A percentile compares a stretch with the other conserved stretches of the same genome.
phyloP scores from a whole-genome alignment of 2,113 vertebrate species.

The Ursus arctos region DNA sequence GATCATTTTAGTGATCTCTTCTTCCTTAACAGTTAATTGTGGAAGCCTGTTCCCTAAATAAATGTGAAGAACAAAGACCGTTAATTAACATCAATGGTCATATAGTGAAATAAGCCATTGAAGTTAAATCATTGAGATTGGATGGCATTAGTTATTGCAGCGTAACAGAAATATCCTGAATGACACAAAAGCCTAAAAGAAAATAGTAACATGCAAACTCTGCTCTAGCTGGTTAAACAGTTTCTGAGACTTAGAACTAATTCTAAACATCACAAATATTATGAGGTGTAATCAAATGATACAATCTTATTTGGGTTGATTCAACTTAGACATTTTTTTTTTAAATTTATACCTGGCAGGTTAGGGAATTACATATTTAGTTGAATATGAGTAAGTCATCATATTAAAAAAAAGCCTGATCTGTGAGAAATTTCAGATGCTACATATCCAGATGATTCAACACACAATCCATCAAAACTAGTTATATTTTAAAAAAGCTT shows the following conservation, averaged over 20 bases:
- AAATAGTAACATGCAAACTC: neutral
- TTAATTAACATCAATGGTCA: neutral
- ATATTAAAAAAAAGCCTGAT: neutral
- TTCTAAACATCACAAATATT: neutral
- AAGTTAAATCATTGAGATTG: neutral
- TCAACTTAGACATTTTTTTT: neutral
- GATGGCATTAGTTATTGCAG: neutral
- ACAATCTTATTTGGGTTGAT: neutral
- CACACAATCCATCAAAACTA: neutral
- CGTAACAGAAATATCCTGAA: neutral
- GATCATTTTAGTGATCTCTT: neutral
- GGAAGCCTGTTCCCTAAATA: neutral
- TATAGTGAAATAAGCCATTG: neutral
- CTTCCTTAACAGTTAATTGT: neutral
- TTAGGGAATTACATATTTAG: neutral
- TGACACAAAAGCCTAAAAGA: neutral
- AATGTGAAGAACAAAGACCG: neutral
- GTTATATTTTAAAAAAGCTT: neutral
- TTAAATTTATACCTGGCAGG: neutral
- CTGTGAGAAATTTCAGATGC: neutral
- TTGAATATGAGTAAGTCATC: neutral
- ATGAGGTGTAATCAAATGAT: neutral
- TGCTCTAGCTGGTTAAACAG: neutral
- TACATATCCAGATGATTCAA: neutral
- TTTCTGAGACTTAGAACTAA: neutral